Conservation (phyloP, 2,113 vertebrate species). For the Microtus ochrogaster region DNA sequence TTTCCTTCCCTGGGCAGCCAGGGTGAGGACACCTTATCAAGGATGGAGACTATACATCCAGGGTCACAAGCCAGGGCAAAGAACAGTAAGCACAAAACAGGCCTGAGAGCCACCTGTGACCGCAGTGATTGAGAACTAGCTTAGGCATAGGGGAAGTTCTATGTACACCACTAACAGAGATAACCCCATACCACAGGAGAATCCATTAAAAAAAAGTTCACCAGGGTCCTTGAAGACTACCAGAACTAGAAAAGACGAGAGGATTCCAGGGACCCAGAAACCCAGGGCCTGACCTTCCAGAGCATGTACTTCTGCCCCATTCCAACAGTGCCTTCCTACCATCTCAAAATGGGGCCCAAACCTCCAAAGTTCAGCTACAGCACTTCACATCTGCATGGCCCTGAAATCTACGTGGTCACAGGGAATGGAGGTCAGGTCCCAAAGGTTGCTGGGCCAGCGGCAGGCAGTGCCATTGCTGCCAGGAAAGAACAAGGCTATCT, state of each 20-base stretch:
- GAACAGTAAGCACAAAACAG: background rate
- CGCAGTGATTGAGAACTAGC: background rate
- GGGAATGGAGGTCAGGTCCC: background rate
- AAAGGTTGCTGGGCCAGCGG: background rate
- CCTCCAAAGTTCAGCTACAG: background rate
- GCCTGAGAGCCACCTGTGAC: background rate
- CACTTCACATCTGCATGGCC: background rate
- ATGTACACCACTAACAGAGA: background rate
- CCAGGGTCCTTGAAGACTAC: background rate
- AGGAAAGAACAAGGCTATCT: background rate
- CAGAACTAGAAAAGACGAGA: background rate
- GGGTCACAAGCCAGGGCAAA: background rate
- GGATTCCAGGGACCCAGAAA: background rate
- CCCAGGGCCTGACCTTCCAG: background rate
- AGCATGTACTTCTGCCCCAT: background rate
- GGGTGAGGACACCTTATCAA: background rate
- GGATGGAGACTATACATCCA: background rate
- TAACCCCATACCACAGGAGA: background rate
- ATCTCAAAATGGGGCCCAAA: background rate
- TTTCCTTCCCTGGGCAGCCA: constrained; percentile 28
- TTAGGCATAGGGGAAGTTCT: background rate
- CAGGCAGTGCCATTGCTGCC: background rate
- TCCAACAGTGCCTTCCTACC: background rate
- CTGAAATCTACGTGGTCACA: background rate
- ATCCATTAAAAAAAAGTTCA: background rate